Evolutionary conservation across 2,888 invertebrate genomes (phyloP), one percentile per base, ranked within the genome.

Genomic region (Aspidiotus rigidus): DNA sequence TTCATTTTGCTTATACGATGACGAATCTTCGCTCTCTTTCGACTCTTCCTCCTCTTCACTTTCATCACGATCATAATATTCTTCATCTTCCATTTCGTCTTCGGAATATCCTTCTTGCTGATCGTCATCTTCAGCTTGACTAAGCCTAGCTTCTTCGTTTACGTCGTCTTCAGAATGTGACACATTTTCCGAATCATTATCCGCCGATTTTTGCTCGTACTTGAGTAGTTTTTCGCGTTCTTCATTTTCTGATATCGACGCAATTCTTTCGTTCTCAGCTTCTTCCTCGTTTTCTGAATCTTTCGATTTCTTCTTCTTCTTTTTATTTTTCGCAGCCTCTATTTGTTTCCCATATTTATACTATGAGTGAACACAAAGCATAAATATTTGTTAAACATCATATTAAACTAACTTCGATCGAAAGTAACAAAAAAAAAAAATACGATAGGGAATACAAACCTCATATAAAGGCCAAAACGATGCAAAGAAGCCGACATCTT

Each of bases 401-500:
- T 13, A 49, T 13, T 49, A 3, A 49, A n/a, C n/a, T 3, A 49
- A 49, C n/a, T 49, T 49, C 6, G n/a, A 13, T 49, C 6, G n/a
- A 49, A n/a, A 49, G 49, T 1, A 49, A 49, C 2, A n/a, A n/a
- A 49, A n/a, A 6, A 49, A 49, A 49, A n/a, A n/a, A 49, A n/a
- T n/a, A 49, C 10, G 49, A 2, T 13, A 49, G 49, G 2, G 10
- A 6, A 49, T 11, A 11, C 49, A 2, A 49, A 49, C 92, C 80
- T 90, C 88, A 79, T 96, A 97, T 0, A 96, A 81, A 5, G 99
- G 99, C 89, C 94, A 93, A 81, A 99, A 99, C 0, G 97, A 98
- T 8, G 97, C 97, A 74, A 98, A 89, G 83, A 99, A 95, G 66
- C 99, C 97, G 41, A 98, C 98, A 77, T 99, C 99, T 79, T 98